A percentile compares a stretch with the other conserved stretches of the same genome.
These are phyloP conservation scores for Turnix velox DNA, from an alignment of 2,113 vertebrate genomes.

Conservation along the genomic window DNA sequence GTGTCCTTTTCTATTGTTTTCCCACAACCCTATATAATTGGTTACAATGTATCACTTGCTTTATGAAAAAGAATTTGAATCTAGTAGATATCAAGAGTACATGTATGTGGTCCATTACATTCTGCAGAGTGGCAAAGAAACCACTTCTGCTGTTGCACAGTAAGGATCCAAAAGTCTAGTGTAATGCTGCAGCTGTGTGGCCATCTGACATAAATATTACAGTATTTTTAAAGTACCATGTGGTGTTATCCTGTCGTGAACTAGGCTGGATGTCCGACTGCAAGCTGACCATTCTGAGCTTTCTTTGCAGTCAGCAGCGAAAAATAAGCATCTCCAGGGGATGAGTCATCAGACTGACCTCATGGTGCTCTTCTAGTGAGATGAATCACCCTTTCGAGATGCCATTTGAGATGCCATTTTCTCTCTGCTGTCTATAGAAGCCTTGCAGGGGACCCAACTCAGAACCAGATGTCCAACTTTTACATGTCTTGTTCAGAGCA, in stretches of 20 bases:
- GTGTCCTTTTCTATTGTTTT: not conserved
- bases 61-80: slow-evolving; percentile 11
- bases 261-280: not conserved
- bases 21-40: not conserved
- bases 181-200: slow-evolving; percentile 21
- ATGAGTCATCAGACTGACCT: not conserved
- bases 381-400: not conserved
- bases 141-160: not conserved
- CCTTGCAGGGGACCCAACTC: not conserved
- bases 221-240: not conserved
- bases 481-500: not conserved
- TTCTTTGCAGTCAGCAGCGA: not conserved
- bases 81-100: not conserved
- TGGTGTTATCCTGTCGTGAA: not conserved
- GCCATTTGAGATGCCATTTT: not conserved
- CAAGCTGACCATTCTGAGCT: not conserved
- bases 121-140: not conserved
- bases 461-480: not conserved
- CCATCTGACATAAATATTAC: not conserved
- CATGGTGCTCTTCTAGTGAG: not conserved
- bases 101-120: not conserved
- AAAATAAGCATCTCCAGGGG: not conserved
- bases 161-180: not conserved
- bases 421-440: not conserved
- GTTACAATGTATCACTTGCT: not conserved